These are phyloP conservation scores for Boleophthalmus pectinirostris DNA, from an alignment of 2,113 vertebrate genomes.

Conservation along the genomic window DNA sequence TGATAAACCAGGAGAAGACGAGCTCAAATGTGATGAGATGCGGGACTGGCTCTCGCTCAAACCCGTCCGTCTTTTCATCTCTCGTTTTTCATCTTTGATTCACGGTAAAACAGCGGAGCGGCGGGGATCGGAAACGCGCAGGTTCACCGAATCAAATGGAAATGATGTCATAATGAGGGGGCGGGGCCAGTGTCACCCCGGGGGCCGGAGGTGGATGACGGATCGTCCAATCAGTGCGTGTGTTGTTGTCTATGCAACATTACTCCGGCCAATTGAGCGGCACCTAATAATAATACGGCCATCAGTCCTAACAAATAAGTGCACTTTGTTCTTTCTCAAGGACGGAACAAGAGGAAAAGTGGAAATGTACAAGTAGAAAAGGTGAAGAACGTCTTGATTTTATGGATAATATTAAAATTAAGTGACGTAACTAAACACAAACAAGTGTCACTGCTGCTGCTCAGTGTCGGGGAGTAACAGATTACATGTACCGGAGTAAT, in stretches of 20 bases:
- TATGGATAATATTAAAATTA: too few species aligned
- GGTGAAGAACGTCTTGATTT: too few species aligned
- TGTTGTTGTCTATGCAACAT: slow-evolving; percentile 65
- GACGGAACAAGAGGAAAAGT: slow-evolving; percentile 14
- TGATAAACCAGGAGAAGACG: too few species aligned
- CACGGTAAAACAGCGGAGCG: too few species aligned
- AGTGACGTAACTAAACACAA: too few species aligned
- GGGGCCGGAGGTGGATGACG: slow-evolving; percentile 56
- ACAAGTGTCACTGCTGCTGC: too few species aligned
- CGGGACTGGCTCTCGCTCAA: background rate
- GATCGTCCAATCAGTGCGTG: slow-evolving; percentile 64
- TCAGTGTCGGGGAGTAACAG: too few species aligned
- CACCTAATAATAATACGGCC: slow-evolving; percentile 64
- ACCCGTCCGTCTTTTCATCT: background rate
- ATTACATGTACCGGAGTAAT: too few species aligned
- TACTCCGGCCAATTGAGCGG: slow-evolving; percentile 72
- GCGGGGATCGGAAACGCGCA: background rate
- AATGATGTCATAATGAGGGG: slow-evolving; percentile 37
- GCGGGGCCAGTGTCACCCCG: slow-evolving; percentile 32
- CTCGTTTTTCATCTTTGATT: too few species aligned
- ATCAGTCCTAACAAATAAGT: slow-evolving; percentile 65
- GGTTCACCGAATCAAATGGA: slow-evolving; percentile 14
- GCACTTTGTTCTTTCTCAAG: slow-evolving; percentile 40
- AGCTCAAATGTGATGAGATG: too few species aligned
- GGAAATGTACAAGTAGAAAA: background rate